Base-by-base conservation (phyloP, 2,113 vertebrate species). In the Astur gentilis region DNA sequence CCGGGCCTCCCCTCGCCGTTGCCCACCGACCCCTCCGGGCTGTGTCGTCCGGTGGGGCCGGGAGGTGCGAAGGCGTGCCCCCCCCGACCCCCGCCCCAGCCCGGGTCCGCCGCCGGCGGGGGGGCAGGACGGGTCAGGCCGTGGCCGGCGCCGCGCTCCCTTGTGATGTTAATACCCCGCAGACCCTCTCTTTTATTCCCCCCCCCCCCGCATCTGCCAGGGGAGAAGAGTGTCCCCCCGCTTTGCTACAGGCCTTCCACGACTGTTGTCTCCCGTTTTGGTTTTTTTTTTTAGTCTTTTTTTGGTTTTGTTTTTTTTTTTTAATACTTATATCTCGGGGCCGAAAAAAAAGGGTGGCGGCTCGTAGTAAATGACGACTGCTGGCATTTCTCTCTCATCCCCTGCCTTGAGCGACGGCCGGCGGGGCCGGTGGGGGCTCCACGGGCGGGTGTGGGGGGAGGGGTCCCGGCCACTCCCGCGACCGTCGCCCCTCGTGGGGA, bases 91-190 rank as follows among this genome's bases (percentile, higher is more conserved):
- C 54, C 47, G 19, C 21, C 47, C 47, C 47, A 49, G 47, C 47
- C 44, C 47, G 9, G 45, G 19, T 47, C 45, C 45, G 45, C 45
- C 45, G 45, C 4, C 45, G 45, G 45, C 45, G 45, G 45, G 19
- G 45, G 45, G 45, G 45, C 45, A 47, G 86, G 31, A 67, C 40
- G 25, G 96, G 87, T 49, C 83, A 77, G 95, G 71, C 93, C 54
- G 92, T 11, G 66, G 82, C 75, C 86, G 95, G 96, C 92, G 96
- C 97, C 96, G 38, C 71, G 21, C 71, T 95, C 89, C 91, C 96
- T 98, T 98, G 96, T 97, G 94, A 98, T 98, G 98, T 96, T 97
- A 98, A 98, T 97, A 91, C 47, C 47, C 47, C 58, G n/a, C 62
- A 89, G 96, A 88, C 34, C 22, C 86, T 73, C 92, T 19, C 10